Evolutionary conservation across 2,797 vertebrate species (phyloP).

Genomic region (Onychomys leucogaster): DNA sequence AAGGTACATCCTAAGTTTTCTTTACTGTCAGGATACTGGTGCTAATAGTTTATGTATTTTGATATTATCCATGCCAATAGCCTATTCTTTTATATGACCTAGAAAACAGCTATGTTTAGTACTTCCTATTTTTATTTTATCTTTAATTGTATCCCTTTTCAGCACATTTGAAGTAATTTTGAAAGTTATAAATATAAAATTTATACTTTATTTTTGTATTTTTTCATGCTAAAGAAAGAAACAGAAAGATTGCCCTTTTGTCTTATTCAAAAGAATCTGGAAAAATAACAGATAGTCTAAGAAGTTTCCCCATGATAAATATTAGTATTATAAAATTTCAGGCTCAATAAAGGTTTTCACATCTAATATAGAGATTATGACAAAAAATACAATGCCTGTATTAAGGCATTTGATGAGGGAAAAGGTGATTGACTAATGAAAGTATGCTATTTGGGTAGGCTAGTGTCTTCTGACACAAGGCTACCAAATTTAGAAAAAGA

Average conservation of each 20-base stretch:
- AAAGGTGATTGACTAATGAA: not conserved
- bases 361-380: constrained; percentile 3
- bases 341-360: not conserved
- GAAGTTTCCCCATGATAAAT: not conserved
- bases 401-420: not conserved
- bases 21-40: not conserved
- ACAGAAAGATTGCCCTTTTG: not conserved
- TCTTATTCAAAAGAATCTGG: not conserved
- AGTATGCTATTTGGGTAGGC: not conserved
- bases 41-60: not conserved
- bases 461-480: not conserved
- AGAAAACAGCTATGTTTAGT: not conserved
- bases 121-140: not conserved
- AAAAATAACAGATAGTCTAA: not conserved
- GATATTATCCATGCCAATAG: not conserved
- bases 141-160: not conserved
- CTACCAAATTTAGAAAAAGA: not conserved
- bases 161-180: not conserved
- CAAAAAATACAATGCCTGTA: not conserved
- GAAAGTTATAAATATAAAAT: not conserved
- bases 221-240: not conserved
- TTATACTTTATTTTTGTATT: not conserved
- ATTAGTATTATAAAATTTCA: not conserved
- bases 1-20: not conserved
- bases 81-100: not conserved